Conservation (phyloP, 2,888 invertebrate species). For the Drosophila nr. perissopoda region DNA sequence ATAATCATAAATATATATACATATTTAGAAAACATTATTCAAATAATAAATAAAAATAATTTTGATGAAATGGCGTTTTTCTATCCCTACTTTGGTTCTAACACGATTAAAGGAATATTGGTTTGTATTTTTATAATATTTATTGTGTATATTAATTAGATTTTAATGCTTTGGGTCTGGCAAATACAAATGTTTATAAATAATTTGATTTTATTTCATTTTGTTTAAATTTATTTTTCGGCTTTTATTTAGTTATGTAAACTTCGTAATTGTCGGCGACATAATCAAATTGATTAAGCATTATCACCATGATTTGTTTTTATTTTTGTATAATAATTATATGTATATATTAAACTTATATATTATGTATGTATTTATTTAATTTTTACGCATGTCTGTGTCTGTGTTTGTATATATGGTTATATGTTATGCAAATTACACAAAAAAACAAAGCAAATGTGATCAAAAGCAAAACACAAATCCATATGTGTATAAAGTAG, state of each 20-base stretch:
- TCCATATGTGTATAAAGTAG: conserved; percentile 18
- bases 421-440: conserved; percentile 38
- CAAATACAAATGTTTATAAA: conserved; percentile 76
- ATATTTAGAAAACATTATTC: conserved; percentile 34
- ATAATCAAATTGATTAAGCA: conserved; percentile 57
- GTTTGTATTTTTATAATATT: conserved; percentile 54
- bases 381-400: conserved; percentile 28
- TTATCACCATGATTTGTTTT: conserved; percentile 56
- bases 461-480: conserved; percentile 29
- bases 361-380: conserved; percentile 39
- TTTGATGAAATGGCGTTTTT: conserved; percentile 26
- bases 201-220: conserved; percentile 69
- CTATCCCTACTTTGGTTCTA: background rate
- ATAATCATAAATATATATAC: conserved; percentile 40
- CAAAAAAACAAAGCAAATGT: conserved; percentile 42
- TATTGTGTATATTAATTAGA: conserved; percentile 67
- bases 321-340: conserved; percentile 53
- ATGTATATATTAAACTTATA: conserved; percentile 59
- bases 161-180: conserved; percentile 63
- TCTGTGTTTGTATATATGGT: conserved; percentile 21
- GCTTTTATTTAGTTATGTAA: conserved; percentile 62
- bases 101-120: background rate
- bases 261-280: conserved; percentile 63
- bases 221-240: conserved; percentile 41
- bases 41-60: conserved; percentile 37